Conservation (phyloP, 2,888 invertebrate genomes). For the Trichogramma dendrolimi region DNA sequence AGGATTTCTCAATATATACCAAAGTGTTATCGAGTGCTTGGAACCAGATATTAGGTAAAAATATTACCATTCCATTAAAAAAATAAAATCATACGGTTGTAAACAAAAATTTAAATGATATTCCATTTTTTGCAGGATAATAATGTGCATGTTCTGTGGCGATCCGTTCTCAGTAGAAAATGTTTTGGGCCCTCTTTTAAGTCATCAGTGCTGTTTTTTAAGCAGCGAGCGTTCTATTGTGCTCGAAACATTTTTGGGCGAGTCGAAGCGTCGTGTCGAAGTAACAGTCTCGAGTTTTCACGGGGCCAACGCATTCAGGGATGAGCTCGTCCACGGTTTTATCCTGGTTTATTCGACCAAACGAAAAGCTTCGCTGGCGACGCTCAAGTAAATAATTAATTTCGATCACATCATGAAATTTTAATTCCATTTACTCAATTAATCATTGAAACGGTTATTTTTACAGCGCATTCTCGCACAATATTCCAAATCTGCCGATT, state of each 20-base stretch:
- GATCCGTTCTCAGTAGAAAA: constrained; percentile 89
- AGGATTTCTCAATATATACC: constrained; percentile 68
- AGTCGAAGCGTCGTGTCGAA: constrained; percentile 82
- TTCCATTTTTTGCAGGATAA: constrained; percentile 61
- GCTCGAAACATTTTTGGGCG: constrained; percentile 87
- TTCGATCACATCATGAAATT: not conserved
- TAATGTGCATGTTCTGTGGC: constrained; percentile 95
- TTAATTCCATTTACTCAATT: not conserved
- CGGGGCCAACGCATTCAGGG: constrained; percentile 85
- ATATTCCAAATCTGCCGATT: constrained; percentile 86
- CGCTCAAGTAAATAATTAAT: constrained; percentile 66
- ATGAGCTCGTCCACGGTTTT: constrained; percentile 90
- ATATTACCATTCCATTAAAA: constrained; percentile 21
- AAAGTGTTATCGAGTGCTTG: constrained; percentile 72
- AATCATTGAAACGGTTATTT: constrained; percentile 19
- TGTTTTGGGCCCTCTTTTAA: constrained; percentile 79
- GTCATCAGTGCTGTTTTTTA: constrained; percentile 81
- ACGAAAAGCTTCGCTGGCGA: constrained; percentile 88
- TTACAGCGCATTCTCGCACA: constrained; percentile 83
- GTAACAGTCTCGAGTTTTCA: constrained; percentile 94
- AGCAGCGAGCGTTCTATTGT: constrained; percentile 84
- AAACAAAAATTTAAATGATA: constrained; percentile 1
- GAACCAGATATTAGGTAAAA: constrained; percentile 76
- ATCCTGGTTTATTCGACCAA: constrained; percentile 93
- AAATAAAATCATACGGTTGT: not conserved